Base-by-base conservation (phyloP, 2,888 invertebrate genomes). In the Drosophila prolongata region DNA sequence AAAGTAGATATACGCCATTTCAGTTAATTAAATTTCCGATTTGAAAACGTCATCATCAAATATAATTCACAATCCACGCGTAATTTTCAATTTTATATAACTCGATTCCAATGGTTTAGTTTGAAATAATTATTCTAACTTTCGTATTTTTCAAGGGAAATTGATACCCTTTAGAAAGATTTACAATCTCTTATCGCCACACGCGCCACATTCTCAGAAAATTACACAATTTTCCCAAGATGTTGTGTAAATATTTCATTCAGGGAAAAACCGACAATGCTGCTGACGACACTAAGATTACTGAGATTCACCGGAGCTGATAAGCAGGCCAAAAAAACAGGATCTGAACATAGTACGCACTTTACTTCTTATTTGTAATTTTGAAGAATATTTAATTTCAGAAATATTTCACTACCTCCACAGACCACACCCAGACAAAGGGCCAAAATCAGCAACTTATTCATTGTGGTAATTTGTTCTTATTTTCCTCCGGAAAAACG, bases 381-480 rank as follows among this genome's bases (percentile, higher is more conserved):
- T 42, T 59, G 1, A 27, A 38, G 14, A 34, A 8, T 6, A 16
- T 37, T 13, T 6, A 10, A 6, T 11, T 11, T 19, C 8, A 24
- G 8, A 30, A 19, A 52, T 54, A 10, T 10, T 24, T 56, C 55
- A 62, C 91, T 91, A 92, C 92, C 92, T 90, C 90, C 91, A 75
- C 88, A 79, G 55, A 83, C 89, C 60, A 84, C 87, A 74, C 89
- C 87, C 61, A 92, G 84, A 78, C 92, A 92, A 58, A 91, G 59
- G 55, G 90, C 90, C 81, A 92, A 74, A 67, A 91, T 59, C 64
- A 92, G 65, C 27, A 91, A 82, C 70, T 73, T 87, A 73, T 90
- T 91, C 92, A 92, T 92, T 52, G 75, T 85, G 54, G 61, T 24
- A 56, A 65, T 34, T 75, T 58, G n/a, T 62, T 38, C 16, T 10